Evolutionary conservation across 2,113 vertebrate genomes (phyloP), one percentile per base, ranked within the genome.

Genomic region (Mixornis gularis): DNA sequence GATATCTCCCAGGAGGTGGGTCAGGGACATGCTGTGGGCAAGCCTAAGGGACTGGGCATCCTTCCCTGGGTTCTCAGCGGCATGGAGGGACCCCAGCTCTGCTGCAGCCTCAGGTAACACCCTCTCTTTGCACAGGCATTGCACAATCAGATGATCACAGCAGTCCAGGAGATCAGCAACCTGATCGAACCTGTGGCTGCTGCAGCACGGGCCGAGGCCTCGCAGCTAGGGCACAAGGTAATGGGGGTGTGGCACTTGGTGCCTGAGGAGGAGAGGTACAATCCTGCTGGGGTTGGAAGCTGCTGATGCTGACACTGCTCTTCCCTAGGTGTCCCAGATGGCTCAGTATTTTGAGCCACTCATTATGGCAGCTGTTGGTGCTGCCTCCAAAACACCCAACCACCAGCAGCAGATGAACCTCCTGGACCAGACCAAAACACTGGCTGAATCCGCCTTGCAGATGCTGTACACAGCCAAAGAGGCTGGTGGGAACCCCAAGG

Each of bases 341-440:
- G 98, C 98, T 22, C 99, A 99, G 86, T 99, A 99, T 97, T 99
- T 99, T 17, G 99, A 99, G 91, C 99, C 99, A 0, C 98, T 99
- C 70, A 99, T 99, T 68, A 97, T 99, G 97, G 99, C 99, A 0
- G 97, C 99, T 36, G 97, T 99, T 0, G 99, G 99, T 0, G 98
- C 98, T 26, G 99, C 99, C 7, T 99, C 99, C 65, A 99, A 99
- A 97, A 99, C 99, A 2, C 92, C 99, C 60, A 99, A 98, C 96
- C 99, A 99, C 93, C 99, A 99, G 52, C 99, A 99, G 97, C 99
- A 99, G 98, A 99, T 99, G 99, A 99, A 98, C 14, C 98, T 99
- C 34, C 97, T 99, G 96, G 99, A 99, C 96, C 99, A 99, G 96
- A 99, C 99, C 51, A 99, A 99, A 96, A 99, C 99, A 0, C 96